Evolutionary conservation across 2,888 invertebrate species (phyloP).

Genomic region (Pseudolycoriella hygida): DNA sequence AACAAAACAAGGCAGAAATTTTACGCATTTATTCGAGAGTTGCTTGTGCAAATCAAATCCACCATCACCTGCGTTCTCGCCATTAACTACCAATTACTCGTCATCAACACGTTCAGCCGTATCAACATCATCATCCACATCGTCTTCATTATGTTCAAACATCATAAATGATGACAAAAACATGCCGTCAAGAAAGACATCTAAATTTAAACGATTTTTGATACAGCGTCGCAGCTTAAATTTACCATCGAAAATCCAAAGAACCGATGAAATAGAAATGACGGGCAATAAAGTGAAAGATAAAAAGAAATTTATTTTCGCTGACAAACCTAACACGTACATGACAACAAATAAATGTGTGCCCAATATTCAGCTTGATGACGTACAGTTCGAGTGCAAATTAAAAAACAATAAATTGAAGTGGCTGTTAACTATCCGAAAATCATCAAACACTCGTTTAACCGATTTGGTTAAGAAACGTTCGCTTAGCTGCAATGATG

Average conservation of each 20-base stretch:
- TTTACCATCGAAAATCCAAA: conserved; percentile 1
- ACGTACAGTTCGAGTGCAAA: background rate
- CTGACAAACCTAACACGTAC: background rate
- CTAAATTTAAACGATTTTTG: conserved; percentile 6
- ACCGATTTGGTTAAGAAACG: background rate
- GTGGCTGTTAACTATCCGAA: background rate
- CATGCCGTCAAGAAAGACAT: background rate
- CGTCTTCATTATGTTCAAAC: background rate
- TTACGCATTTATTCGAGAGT: conserved; percentile 1
- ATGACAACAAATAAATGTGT: no score
- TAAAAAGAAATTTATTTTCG: background rate
- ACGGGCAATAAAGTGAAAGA: background rate
- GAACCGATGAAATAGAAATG: background rate
- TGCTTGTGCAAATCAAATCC: background rate
- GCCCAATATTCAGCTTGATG: background rate
- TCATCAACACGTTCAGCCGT: background rate
- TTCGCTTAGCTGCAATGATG: background rate
- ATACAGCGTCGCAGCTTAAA: conserved; percentile 3
- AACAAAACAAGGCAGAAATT: background rate
- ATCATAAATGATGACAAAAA: background rate
- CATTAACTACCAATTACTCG: background rate
- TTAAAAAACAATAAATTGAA: conserved; percentile 1
- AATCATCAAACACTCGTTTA: background rate
- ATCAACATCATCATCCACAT: background rate
- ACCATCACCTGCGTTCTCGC: background rate